Base-by-base conservation (phyloP, 2,888 invertebrate genomes). In the Esperia sulphurella region DNA sequence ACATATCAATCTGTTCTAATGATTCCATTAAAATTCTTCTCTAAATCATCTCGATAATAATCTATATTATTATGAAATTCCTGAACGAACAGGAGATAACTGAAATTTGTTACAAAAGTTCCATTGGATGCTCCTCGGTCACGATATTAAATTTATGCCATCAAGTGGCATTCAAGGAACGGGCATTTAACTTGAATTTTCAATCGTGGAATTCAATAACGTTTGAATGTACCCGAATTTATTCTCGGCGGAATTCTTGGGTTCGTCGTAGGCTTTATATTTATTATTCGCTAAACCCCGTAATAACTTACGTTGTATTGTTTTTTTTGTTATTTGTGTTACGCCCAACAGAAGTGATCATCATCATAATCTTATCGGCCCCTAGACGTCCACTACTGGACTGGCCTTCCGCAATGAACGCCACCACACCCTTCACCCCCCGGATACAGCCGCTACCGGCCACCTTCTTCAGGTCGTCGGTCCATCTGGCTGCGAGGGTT, bases 41-140 rank as follows among this genome's bases (percentile, higher is more conserved):
- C 75, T 79, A 79, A 80, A 83, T 81, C 81, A 79, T 80, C 63
- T 73, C 68, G 81, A 82, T 83, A 81, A 35, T 82, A 79, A 79
- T 73, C 79, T 74, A 79, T 83, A 79, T 78, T 80, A 79, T 78
- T 80, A 83, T 80, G 80, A 83, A 85, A 85, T 83, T 83, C 83
- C 79, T 73, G 58, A 55, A 62, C 63, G 73, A 71, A 65, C 57
- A 68, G 69, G 70, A 83, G 82, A 85, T 83, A 86, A 84, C 85
- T 86, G 78, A 83, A 85, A 86, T 85, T 86, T 86, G 86, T 85
- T 83, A 85, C 85, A 80, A 83, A 86, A 85, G 82, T 85, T 83
- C 70, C 67, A 71, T 71, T 72, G 71, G 75, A 21, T 21, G 21
- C 75, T 75, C 75, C n/a, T 73, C 73, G 79, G 80, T 77, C 73